Base-by-base conservation (phyloP, 2,113 vertebrate genomes). In the Lagopus muta region DNA sequence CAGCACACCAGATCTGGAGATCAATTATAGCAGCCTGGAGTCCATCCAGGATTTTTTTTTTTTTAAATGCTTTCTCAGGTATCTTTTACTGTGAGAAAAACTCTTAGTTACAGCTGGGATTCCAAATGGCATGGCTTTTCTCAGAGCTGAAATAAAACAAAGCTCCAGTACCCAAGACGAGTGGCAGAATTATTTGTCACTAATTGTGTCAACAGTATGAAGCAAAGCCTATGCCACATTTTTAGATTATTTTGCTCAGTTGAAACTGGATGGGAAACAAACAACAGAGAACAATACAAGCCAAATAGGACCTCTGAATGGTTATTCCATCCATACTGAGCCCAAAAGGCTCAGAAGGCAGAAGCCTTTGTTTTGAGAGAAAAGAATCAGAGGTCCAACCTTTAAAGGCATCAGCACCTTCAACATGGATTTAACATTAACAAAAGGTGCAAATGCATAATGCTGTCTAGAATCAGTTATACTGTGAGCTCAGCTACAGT, bases 211-310 rank as follows among this genome's bases (percentile, higher is more conserved):
- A 70, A 89, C 13, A 86, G 30, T 48, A 72, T 18, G 78, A 77
- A 76, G 40, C 57, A 70, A 94, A 95, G 65, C 52, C 91, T 66
- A 89, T 50, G 82, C 38, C 16, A 21, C 28, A 19, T 79, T 86
- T 89, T 94, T 76, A 93, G 75, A 34, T 71, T 55, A 80, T 64
- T 84, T 66, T 70, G 67, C 72, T 86, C 32, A 89, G 78, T 42
- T 89, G 86, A 84, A 84, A 91, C 69, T 65, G 61, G 47, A 77
- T 89, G 89, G 65, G 60, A 93, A 89, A 95, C 61, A 79, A 18
- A 40, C 86, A 71, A 96, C 52, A 64, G 93, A 95, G 85, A 94
- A 88, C 69, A 88, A 48, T n/a, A 69, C 90, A 92, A 74, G 42
- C 75, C 27, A n/a, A 62, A 82, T 1, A 15, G 58, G 4, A 38